These are phyloP conservation scores for Dysidea cf. avara DNA, from an alignment of 37 sponge, comb jelly and placozoan species.

Conservation along the genomic window DNA sequence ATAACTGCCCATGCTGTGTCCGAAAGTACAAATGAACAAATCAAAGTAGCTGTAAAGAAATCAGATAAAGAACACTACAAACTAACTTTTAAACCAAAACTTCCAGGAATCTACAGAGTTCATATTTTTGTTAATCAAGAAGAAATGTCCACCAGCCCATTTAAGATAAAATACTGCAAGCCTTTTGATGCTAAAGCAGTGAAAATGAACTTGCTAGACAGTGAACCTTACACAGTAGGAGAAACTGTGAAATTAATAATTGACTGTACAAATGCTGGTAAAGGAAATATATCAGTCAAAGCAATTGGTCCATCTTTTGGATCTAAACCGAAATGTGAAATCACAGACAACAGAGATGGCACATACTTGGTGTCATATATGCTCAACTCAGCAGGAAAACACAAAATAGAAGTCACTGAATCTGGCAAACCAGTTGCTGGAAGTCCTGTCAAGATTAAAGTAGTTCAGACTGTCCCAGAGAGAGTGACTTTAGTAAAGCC, in stretches of 20 bases:
- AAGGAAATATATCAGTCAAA: conserved; percentile 35
- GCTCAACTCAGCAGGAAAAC: conserved; percentile 41
- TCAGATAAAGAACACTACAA: conserved; percentile 45
- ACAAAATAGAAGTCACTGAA: conserved; percentile 28
- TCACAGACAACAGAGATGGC: conserved; percentile 36
- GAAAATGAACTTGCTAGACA: conserved; percentile 1
- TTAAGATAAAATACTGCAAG: conserved; percentile 1
- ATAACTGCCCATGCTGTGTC: conserved; percentile 49
- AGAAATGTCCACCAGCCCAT: conserved; percentile 35
- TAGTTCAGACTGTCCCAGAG: conserved; percentile 21
- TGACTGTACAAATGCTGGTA: conserved; percentile 39
- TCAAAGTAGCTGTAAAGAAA: conserved; percentile 39
- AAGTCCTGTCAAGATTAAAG: conserved; percentile 63
- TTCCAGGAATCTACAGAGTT: conserved; percentile 53
- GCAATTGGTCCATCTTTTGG: conserved; percentile 53
- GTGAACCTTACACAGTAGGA: conserved; percentile 5
- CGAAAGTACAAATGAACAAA: conserved; percentile 14
- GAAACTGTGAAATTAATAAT: not conserved
- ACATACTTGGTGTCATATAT: conserved; percentile 54
- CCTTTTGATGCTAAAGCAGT: conserved; percentile 46
- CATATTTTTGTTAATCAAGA: conserved; percentile 16
- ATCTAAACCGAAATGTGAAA: conserved; percentile 14
- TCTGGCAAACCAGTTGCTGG: conserved; percentile 43
- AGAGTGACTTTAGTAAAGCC: conserved; percentile 10
- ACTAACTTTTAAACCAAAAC: conserved; percentile 48